Percentiles rank a stretch among this genome's conserved stretches.
These are phyloP conservation scores for Pempheris klunzingeri DNA, from an alignment of 2,797 vertebrate species.

Conservation along the genomic window DNA sequence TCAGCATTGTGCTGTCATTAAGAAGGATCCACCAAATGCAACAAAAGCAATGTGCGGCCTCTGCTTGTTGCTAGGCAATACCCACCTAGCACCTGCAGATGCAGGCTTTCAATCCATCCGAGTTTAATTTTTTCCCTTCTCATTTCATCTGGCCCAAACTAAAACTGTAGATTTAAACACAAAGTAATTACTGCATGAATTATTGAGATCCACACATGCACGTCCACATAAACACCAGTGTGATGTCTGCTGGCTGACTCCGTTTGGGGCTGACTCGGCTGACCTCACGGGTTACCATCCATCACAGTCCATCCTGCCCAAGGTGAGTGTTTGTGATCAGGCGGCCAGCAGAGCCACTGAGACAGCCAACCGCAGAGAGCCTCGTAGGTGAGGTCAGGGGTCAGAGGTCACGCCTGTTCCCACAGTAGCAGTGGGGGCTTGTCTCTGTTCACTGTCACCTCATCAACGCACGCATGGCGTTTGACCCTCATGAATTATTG, in stretches of 20 bases:
- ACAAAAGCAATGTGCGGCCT: slow-evolving; percentile 46
- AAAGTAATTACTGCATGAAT: slow-evolving; percentile 4
- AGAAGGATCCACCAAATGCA: slow-evolving; percentile 1
- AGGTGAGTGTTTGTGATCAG: slow-evolving; percentile 81
- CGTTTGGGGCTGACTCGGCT: slow-evolving; percentile 44
- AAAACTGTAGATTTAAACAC: slow-evolving; percentile 22
- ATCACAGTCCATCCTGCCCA: slow-evolving; percentile 71
- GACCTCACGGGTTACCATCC: slow-evolving; percentile 68
- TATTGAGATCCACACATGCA: neutral
- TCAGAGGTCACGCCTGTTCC: slow-evolving; percentile 78
- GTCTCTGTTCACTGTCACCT: slow-evolving; percentile 81
- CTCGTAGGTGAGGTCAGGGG: slow-evolving; percentile 54
- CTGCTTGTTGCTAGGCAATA: slow-evolving; percentile 76
- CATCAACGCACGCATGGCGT: slow-evolving; percentile 51
- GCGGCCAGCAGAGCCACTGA: slow-evolving; percentile 47
- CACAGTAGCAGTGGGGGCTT: slow-evolving; percentile 74
- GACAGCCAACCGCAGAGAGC: slow-evolving; percentile 57
- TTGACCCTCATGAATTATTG: slow-evolving; percentile 50
- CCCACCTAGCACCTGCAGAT: slow-evolving; percentile 43
- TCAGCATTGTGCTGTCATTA: neutral
- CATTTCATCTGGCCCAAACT: slow-evolving; percentile 10
- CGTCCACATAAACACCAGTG: slow-evolving; percentile 36
- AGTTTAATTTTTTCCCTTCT: slow-evolving; percentile 9
- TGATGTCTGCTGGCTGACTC: slow-evolving; percentile 45
- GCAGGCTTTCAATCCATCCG: slow-evolving; percentile 6